phyloP scores from a whole-genome alignment of 2,113 vertebrate genomes.

The Cephalophus harveyi region DNA sequence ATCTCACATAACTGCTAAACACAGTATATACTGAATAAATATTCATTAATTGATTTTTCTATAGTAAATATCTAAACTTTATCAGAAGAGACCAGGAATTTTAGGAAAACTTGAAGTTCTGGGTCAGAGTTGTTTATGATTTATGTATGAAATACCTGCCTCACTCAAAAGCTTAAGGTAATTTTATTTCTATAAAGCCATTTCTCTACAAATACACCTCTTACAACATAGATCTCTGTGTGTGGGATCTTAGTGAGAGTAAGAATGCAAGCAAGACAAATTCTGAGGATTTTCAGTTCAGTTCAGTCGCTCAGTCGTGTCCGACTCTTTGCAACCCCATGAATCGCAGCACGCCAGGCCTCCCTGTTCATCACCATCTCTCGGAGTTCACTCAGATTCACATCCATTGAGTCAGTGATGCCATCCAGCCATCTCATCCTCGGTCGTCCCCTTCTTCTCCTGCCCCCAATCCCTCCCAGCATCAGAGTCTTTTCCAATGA shows the following conservation, averaged over 20 bases:
- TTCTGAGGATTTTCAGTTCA: no score
- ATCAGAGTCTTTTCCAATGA: no score
- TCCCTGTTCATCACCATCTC: no score
- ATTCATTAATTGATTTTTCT: not conserved
- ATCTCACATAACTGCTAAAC: not conserved
- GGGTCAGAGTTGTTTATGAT: not conserved
- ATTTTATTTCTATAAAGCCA: slow-evolving; percentile 38
- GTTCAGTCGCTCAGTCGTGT: no score
- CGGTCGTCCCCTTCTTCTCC: no score
- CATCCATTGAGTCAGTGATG: no score
- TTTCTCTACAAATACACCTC: not conserved
- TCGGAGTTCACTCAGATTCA: no score
- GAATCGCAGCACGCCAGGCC: no score
- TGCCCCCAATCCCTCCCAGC: no score
- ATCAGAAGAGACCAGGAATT: not conserved
- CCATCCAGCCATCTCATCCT: no score
- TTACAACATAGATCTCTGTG: slow-evolving; percentile 33
- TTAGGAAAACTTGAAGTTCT: slow-evolving; percentile 19
- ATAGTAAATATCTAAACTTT: not conserved
- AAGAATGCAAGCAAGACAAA: not conserved
- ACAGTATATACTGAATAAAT: not conserved
- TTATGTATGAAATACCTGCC: not conserved
- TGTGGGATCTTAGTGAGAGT: slow-evolving; percentile 3
- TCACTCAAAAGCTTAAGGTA: not conserved
- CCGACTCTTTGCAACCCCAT: no score